phyloP scores from a whole-genome alignment of 2,113 vertebrate species.

The Perccottus glenii region DNA sequence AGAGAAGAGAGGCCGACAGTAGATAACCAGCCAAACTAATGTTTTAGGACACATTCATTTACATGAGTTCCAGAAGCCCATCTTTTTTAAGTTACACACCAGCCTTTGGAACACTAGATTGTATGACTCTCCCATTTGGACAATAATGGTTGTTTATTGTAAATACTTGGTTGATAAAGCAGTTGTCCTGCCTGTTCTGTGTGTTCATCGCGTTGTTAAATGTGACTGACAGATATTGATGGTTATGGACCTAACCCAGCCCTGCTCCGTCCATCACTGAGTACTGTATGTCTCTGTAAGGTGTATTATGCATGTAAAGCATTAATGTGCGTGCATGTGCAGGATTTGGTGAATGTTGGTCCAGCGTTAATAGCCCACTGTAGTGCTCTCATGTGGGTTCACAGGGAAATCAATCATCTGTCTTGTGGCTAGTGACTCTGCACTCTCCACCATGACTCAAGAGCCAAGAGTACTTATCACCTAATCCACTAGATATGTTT shows the following conservation, averaged over 20 bases:
- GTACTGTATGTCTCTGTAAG: constrained; percentile 16
- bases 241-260: constrained; percentile 55
- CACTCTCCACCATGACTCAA: constrained; percentile 20
- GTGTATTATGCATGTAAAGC: not conserved
- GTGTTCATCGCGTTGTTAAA: constrained; percentile 70
- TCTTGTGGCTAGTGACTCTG: constrained; percentile 36
- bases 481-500: constrained; percentile 46
- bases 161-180: constrained; percentile 65
- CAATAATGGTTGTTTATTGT: not conserved
- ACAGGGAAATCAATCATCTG: constrained; percentile 47
- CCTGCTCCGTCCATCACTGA: constrained; percentile 50
- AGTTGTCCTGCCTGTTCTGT: constrained; percentile 58
- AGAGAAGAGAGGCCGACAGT: constrained; percentile 58
- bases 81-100: not conserved
- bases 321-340: not conserved
- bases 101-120: no score
- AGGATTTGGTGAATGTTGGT: constrained; percentile 20
- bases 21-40: constrained; percentile 4
- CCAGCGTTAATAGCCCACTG: constrained; percentile 29
- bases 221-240: constrained; percentile 76
- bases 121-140: no score
- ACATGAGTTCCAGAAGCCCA: not conserved
- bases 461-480: constrained; percentile 49
- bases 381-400: constrained; percentile 38
- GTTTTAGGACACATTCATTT: not conserved